A percentile compares a stretch with the other conserved stretches of the same genome.
These are phyloP conservation scores for Buphagus erythrorhynchus DNA, from an alignment of 2,797 vertebrate genomes.

Conservation along the genomic window DNA sequence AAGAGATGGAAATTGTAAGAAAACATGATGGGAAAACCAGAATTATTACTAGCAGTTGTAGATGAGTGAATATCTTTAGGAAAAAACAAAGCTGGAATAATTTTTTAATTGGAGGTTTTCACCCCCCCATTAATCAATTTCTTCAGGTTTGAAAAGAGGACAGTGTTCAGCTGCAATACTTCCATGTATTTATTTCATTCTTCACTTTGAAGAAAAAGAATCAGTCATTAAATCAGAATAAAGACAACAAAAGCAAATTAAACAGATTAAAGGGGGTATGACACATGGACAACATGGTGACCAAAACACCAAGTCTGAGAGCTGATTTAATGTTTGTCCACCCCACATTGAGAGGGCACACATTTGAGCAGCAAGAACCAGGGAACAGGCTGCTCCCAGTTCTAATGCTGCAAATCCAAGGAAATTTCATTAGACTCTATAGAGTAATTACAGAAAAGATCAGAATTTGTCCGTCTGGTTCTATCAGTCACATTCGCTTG, in stretches of 20 bases:
- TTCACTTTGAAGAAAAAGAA: conserved; percentile 23
- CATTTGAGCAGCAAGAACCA: neutral
- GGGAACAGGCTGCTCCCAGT: neutral
- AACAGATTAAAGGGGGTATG: neutral
- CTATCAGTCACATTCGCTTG: neutral
- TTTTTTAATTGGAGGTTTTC: neutral
- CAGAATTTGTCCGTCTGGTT: neutral
- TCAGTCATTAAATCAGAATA: neutral
- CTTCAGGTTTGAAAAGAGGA: neutral
- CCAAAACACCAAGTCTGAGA: neutral
- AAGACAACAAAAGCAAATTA: neutral
- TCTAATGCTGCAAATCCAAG: neutral
- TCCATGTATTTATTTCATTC: neutral
- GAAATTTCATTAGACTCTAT: conserved; percentile 14
- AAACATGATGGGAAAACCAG: neutral
- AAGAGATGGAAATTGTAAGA: neutral
- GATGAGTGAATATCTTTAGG: neutral
- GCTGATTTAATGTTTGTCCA: neutral
- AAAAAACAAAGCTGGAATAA: neutral
- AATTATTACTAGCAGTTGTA: neutral
- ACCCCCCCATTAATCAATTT: neutral
- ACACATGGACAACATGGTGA: rapidly evolving
- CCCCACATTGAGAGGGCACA: neutral
- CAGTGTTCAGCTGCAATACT: neutral
- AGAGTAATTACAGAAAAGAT: conserved; percentile 2